phyloP scores from a whole-genome alignment of 2,888 invertebrate species.

The Epistrophella euchroma region DNA sequence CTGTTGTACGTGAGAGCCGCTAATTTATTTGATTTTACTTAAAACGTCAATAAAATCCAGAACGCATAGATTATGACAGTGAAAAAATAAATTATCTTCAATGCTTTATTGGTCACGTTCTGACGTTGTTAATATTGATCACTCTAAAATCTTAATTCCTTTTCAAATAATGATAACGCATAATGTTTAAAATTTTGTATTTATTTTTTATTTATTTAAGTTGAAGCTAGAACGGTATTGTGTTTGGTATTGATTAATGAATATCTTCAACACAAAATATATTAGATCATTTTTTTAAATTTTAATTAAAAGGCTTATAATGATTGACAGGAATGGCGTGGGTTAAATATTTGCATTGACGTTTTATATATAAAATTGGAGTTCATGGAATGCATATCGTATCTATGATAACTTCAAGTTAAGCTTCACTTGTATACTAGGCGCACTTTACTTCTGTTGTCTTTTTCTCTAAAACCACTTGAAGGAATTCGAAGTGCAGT shows the following conservation, averaged over 20 bases:
- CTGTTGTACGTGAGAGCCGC: slow-evolving; percentile 56
- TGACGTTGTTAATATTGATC: slow-evolving; percentile 18
- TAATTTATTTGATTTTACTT: slow-evolving; percentile 65
- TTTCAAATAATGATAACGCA: slow-evolving; percentile 46
- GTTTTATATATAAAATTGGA: not conserved
- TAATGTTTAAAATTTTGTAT: not conserved
- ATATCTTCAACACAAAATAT: not conserved
- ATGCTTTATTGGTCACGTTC: slow-evolving; percentile 63
- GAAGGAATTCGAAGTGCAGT: no score
- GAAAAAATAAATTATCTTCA: slow-evolving; percentile 44
- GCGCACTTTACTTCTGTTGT: no score
- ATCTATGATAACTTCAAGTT: no score
- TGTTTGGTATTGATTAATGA: not conserved
- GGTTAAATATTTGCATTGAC: not conserved
- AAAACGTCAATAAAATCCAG: slow-evolving; percentile 34
- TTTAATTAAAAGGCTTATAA: not conserved
- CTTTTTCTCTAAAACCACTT: no score
- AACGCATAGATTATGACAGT: slow-evolving; percentile 35
- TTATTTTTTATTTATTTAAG: not conserved
- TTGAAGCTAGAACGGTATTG: not conserved
- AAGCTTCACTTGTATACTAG: no score
- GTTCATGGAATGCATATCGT: no score
- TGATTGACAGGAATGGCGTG: not conserved
- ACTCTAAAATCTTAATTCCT: slow-evolving; percentile 15
- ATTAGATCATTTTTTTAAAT: not conserved